Evolutionary conservation across 1,140 invertebrate genomes (phyloP).

Genomic region (Ctenoplectra terminalis): DNA sequence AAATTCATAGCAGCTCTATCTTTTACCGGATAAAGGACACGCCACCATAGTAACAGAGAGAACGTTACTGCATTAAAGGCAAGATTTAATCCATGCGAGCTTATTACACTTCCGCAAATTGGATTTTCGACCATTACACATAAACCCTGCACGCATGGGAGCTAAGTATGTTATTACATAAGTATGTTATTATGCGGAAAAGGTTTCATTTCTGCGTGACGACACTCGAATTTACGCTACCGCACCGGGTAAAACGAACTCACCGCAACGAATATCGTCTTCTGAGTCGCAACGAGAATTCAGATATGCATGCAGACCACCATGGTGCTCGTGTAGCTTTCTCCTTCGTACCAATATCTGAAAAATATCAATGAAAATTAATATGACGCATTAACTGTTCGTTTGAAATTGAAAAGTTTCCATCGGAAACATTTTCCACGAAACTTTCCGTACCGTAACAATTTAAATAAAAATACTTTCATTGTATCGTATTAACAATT

Average conservation of each 20-base stretch:
- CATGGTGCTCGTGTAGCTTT: neutral
- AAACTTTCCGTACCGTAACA: too few relatives aligned
- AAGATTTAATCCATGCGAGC: neutral
- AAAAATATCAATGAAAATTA: neutral
- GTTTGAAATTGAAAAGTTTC: neutral
- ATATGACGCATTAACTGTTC: neutral
- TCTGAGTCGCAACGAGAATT: conserved; percentile 39
- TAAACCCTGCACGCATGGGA: neutral
- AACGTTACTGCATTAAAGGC: neutral
- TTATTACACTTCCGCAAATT: neutral
- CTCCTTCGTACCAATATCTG: neutral
- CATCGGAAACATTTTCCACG: too few relatives aligned
- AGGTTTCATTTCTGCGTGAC: conserved; percentile 17
- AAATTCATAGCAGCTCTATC: neutral
- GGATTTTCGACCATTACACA: neutral
- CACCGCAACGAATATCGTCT: conserved; percentile 44
- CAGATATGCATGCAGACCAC: conserved; percentile 10
- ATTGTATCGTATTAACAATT: too few relatives aligned
- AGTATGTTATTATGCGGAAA: conserved; percentile 16
- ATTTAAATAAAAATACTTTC: too few relatives aligned
- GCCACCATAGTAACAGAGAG: too few relatives aligned
- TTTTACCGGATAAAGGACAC: neutral
- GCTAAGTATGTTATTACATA: conserved; percentile 15
- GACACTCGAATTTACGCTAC: conserved; percentile 40
- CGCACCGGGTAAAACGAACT: conserved; percentile 32